Percentiles rank a stretch among this genome's conserved stretches.
These are phyloP conservation scores for Maniola hyperantus DNA, from an alignment of 2,888 invertebrate species.

Conservation along the genomic window DNA sequence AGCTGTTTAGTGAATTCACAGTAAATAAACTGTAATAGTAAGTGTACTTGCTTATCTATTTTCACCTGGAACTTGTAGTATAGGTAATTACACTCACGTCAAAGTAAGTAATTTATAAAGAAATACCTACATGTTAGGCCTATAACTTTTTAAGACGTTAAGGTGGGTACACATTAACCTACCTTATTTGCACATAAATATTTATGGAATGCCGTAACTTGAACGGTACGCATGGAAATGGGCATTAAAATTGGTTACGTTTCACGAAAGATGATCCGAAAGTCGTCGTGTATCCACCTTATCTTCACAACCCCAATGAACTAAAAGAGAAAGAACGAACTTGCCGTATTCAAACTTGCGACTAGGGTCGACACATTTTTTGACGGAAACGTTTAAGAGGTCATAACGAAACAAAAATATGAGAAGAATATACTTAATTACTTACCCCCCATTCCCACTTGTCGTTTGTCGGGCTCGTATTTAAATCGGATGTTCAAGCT, in stretches of 20 bases:
- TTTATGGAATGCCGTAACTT: conserved; percentile 52
- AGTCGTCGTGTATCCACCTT: conserved; percentile 26
- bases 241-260: conserved; percentile 52
- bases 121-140: neutral
- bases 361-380: conserved; percentile 1
- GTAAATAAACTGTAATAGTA: neutral
- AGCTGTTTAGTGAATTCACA: too few species aligned
- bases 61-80: neutral
- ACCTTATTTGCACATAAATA: conserved; percentile 50
- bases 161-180: conserved; percentile 24
- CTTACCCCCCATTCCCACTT: too few species aligned
- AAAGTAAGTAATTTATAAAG: conserved; percentile 8
- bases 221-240: conserved; percentile 48
- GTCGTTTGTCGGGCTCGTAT: too few species aligned
- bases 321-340: conserved; percentile 28
- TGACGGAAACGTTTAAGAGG: neutral
- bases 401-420: too few species aligned
- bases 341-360: conserved; percentile 28
- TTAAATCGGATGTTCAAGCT: too few species aligned
- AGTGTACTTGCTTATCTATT: neutral
- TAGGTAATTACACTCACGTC: conserved; percentile 20
- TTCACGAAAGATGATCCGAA: conserved; percentile 50
- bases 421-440: neutral
- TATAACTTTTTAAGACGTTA: conserved; percentile 30
- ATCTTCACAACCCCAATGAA: conserved; percentile 24